Conservation (phyloP, 92 coral and sea anemone species). For the Actinernus sp. region DNA sequence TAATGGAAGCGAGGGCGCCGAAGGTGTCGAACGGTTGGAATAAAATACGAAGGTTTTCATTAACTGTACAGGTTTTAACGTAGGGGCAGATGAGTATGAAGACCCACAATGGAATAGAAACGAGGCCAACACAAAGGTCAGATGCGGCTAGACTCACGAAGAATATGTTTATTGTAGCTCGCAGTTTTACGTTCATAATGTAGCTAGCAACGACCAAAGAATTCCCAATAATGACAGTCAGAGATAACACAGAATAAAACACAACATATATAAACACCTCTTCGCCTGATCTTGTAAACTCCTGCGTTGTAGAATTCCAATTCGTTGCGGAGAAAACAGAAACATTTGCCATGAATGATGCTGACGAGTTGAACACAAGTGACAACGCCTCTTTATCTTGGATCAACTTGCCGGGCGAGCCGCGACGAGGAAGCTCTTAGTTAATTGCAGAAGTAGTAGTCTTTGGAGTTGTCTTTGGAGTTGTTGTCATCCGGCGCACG, state of each 20-base stretch:
- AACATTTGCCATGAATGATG: too few relatives aligned
- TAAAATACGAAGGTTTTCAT: conserved; percentile 1
- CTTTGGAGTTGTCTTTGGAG: too few relatives aligned
- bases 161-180: conserved; percentile 63
- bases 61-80: conserved; percentile 4
- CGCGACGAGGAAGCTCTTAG: too few relatives aligned
- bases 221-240: conserved; percentile 61
- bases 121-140: conserved; percentile 74
- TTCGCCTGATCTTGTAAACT: too few relatives aligned
- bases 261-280: conserved; percentile 54
- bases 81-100: conserved; percentile 54
- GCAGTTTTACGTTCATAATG: conserved; percentile 33
- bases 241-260: conserved; percentile 51
- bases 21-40: conserved; percentile 66
- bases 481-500: too few relatives aligned
- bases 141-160: conserved; percentile 81
- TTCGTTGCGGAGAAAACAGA: too few relatives aligned
- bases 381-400: too few relatives aligned
- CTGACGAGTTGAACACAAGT: too few relatives aligned
- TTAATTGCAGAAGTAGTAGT: too few relatives aligned
- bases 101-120: conserved; percentile 82
- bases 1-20: conserved; percentile 81
- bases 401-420: too few relatives aligned
- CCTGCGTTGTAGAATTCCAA: too few relatives aligned
- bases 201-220: conserved; percentile 64